These are phyloP conservation scores for Habropoda laboriosa DNA, from an alignment of 1,140 invertebrate genomes.

Conservation along the genomic window DNA sequence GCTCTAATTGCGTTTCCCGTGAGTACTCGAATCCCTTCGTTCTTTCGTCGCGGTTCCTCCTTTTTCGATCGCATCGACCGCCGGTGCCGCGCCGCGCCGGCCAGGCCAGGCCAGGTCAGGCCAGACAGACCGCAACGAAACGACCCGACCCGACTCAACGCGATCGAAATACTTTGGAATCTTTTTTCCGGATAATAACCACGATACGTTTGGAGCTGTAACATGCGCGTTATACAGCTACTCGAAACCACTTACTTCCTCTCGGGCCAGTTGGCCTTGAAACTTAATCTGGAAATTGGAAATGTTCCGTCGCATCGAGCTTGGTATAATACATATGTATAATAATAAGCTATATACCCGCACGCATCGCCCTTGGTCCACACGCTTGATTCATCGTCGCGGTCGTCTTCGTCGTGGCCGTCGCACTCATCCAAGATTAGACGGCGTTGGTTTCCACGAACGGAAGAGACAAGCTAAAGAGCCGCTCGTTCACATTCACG, in stretches of 20 bases:
- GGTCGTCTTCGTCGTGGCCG: too few relatives aligned
- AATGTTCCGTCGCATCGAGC: neutral
- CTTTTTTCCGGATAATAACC: too few relatives aligned
- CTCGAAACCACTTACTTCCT: too few relatives aligned
- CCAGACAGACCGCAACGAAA: neutral
- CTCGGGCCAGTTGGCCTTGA: too few relatives aligned
- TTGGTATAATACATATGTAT: neutral
- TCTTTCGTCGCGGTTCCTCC: constrained; percentile 37
- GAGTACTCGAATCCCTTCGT: constrained; percentile 49
- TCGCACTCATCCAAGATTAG: constrained; percentile 17
- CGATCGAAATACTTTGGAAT: too few relatives aligned
- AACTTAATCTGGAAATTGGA: too few relatives aligned
- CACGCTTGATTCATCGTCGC: constrained; percentile 14
- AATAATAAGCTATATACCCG: neutral
- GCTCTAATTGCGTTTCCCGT: constrained; percentile 72
- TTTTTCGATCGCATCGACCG: neutral
- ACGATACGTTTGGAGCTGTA: too few relatives aligned
- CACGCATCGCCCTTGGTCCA: neutral
- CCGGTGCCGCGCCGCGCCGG: too few relatives aligned
- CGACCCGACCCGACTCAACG: neutral
- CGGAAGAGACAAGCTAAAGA: neutral
- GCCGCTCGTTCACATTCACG: neutral
- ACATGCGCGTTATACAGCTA: too few relatives aligned
- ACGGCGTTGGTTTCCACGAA: constrained; percentile 15
- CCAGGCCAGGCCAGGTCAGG: too few relatives aligned